phyloP scores from a whole-genome alignment of 2,797 vertebrate species.

The Sebastes trivittatus region DNA sequence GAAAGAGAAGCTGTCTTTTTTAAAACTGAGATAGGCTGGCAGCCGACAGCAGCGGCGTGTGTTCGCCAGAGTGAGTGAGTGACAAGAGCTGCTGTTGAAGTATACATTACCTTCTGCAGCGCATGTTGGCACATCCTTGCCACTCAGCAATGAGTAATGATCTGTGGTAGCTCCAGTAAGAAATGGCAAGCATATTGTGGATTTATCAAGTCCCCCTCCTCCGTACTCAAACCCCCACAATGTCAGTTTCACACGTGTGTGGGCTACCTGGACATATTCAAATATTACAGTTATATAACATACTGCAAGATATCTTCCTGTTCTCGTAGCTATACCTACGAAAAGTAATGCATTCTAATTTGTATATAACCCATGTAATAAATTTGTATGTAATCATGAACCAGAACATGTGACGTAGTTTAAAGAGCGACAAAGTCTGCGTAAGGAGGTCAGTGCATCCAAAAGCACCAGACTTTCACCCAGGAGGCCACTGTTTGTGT shows the following conservation, averaged over 20 bases:
- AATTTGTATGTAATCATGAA: background rate
- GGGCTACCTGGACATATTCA: background rate
- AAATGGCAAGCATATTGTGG: conserved; percentile 1
- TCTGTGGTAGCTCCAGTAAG: conserved; percentile 17
- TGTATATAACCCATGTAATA: background rate
- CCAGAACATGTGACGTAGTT: rapidly evolving
- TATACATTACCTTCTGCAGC: conserved; percentile 22
- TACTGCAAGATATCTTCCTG: background rate
- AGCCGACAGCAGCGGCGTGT: conserved; percentile 5
- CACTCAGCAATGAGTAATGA: conserved; percentile 39
- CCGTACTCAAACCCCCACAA: background rate
- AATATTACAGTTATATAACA: background rate
- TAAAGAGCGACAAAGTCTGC: background rate
- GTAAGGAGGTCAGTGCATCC: background rate
- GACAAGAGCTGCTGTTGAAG: conserved; percentile 39
- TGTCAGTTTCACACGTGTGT: background rate
- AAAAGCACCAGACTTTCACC: too few relatives aligned
- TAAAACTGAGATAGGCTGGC: conserved; percentile 19
- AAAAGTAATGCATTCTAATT: background rate
- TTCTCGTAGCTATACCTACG: background rate
- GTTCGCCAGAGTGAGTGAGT: conserved; percentile 32
- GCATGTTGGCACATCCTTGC: conserved; percentile 17
- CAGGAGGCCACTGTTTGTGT: too few relatives aligned
- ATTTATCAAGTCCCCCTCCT: background rate
- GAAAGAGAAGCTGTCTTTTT: conserved; percentile 16